A percentile compares a stretch with the other conserved stretches of the same genome.
Evolutionary conservation across 2,888 invertebrate species (phyloP).

Genomic region (Eupeodes luniger): DNA sequence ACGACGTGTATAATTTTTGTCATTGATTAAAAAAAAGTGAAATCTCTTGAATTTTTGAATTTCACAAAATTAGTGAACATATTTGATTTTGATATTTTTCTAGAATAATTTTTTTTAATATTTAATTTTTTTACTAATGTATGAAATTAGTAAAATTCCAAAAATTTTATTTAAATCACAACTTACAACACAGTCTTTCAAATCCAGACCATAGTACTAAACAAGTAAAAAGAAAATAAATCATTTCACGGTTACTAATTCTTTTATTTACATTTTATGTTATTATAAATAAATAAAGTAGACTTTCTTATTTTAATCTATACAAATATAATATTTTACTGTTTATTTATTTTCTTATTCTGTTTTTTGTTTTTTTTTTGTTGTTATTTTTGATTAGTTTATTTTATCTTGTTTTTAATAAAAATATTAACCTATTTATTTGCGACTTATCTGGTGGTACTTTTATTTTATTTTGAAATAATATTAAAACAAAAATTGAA

Average conservation of each 20-base stretch:
- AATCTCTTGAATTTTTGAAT: no score
- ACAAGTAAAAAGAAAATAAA: neutral
- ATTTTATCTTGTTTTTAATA: conserved; percentile 49
- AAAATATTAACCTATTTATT: conserved; percentile 74
- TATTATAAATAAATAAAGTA: conserved; percentile 71
- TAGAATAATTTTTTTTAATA: no score
- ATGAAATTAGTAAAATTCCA: no score
- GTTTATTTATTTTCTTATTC: conserved; percentile 12
- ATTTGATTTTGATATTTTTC: no score
- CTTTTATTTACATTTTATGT: conserved; percentile 77
- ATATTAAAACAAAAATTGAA: conserved; percentile 6
- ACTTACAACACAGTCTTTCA: no score
- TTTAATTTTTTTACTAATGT: no score
- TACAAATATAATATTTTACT: conserved; percentile 70
- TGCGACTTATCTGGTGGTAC: conserved; percentile 68
- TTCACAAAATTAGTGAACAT: no score
- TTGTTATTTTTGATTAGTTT: conserved; percentile 38
- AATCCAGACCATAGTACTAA: no score
- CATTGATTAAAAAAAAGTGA: no score
- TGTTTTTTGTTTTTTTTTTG: neutral
- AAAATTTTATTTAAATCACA: no score
- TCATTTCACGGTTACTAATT: conserved; percentile 57
- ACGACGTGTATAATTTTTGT: no score
- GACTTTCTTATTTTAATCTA: conserved; percentile 68
- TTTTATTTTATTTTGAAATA: conserved; percentile 52